Evolutionary conservation across 2,797 vertebrate species (phyloP).

Genomic region (Pseudopleuronectes americanus): DNA sequence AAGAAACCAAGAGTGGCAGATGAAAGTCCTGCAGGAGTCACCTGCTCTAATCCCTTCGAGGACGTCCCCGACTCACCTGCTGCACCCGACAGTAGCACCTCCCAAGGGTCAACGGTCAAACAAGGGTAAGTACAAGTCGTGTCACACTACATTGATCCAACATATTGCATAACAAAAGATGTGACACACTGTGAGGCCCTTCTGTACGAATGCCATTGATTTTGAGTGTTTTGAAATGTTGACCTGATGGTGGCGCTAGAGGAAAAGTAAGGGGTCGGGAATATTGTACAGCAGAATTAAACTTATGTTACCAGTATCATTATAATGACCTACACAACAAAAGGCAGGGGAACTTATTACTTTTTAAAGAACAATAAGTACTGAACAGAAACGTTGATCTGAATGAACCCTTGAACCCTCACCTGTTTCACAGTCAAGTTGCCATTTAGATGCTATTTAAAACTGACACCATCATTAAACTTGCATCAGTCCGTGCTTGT

Average conservation of each 20-base stretch:
- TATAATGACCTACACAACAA: background rate
- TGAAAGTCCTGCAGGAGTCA: background rate
- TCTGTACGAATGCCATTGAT: too few species aligned
- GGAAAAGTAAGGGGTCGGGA: too few species aligned
- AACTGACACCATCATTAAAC: constrained; percentile 50
- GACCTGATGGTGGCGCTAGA: too few species aligned
- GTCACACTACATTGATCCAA: background rate
- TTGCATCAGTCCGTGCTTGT: constrained; percentile 21
- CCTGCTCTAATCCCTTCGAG: constrained; percentile 64
- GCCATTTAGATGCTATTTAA: constrained; percentile 17
- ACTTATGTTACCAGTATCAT: too few species aligned
- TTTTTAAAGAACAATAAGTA: too few species aligned
- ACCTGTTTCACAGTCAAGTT: constrained; percentile 6
- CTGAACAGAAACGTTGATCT: too few species aligned
- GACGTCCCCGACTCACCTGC: constrained; percentile 38
- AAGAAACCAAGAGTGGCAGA: background rate
- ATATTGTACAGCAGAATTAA: too few species aligned
- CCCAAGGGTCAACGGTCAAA: constrained; percentile 80
- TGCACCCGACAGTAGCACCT: constrained; percentile 50
- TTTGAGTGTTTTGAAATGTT: too few species aligned
- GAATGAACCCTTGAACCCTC: background rate
- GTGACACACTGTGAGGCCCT: background rate
- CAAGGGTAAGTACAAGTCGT: constrained; percentile 86
- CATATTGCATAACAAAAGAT: background rate
- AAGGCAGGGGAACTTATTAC: too few species aligned